These are phyloP conservation scores for Drosophila truncata DNA, from an alignment of 1,140 invertebrate genomes.

Conservation along the genomic window DNA sequence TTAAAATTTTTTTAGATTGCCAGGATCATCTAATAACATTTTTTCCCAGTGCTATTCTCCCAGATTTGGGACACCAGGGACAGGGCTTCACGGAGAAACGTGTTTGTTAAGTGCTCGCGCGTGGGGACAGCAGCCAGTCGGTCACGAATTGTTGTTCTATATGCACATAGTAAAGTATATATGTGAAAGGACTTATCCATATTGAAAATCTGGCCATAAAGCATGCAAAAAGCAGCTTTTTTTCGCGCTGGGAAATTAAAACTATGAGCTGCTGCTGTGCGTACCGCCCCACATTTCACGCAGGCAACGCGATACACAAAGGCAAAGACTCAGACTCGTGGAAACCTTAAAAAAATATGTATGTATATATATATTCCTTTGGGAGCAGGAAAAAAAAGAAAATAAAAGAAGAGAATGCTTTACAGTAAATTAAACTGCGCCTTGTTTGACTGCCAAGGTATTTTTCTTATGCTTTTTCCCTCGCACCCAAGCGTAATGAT, in stretches of 20 bases:
- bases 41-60: slow-evolving; percentile 11
- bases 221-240: slow-evolving; percentile 28
- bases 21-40: neutral
- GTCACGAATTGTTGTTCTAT: slow-evolving; percentile 30
- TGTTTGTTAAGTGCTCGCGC: slow-evolving; percentile 43
- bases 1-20: neutral
- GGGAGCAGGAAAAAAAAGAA: neutral
- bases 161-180: slow-evolving; percentile 2
- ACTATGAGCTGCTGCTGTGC: slow-evolving; percentile 47
- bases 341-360: slow-evolving; percentile 38
- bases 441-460: slow-evolving; percentile 24
- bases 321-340: slow-evolving; percentile 10
- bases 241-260: slow-evolving; percentile 62
- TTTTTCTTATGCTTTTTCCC: slow-evolving; percentile 1
- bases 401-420: slow-evolving; percentile 29
- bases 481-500: slow-evolving; percentile 15
- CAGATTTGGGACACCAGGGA: slow-evolving; percentile 7
- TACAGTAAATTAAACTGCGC: slow-evolving; percentile 50
- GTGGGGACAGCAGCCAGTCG: slow-evolving; percentile 26
- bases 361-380: slow-evolving; percentile 25
- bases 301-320: slow-evolving; percentile 40
- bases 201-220: slow-evolving; percentile 51
- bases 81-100: slow-evolving; percentile 1
- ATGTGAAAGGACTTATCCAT: slow-evolving; percentile 34
- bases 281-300: neutral